Conservation (phyloP, 2,113 vertebrate species). For the Podarcis muralis region DNA sequence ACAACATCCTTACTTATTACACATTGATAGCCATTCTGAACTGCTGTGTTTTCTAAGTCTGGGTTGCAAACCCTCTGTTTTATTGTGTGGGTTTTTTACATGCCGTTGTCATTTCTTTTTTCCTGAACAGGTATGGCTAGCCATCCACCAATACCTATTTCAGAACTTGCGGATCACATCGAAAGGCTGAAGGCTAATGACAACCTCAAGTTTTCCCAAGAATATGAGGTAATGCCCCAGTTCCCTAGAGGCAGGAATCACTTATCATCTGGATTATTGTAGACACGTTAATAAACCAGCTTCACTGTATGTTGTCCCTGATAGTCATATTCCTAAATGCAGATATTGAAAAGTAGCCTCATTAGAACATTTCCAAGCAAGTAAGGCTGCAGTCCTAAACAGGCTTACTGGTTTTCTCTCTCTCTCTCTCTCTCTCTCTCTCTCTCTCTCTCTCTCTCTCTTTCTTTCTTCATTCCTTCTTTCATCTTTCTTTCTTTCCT, state of each 20-base stretch:
- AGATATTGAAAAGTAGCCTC: background rate
- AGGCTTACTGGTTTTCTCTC: background rate
- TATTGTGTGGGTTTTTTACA: constrained; percentile 51
- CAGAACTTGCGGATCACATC: constrained; percentile 96
- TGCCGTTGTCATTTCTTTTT: constrained; percentile 53
- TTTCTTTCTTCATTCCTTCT: too few relatives aligned
- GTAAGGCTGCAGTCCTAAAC: background rate
- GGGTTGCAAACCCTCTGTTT: background rate
- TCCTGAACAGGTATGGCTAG: constrained; percentile 92
- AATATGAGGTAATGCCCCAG: constrained; percentile 88
- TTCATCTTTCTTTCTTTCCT: too few relatives aligned
- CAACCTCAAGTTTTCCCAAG: constrained; percentile 99
- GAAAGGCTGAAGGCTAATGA: constrained; percentile 98
- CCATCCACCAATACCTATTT: constrained; percentile 95
- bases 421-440: too few relatives aligned
- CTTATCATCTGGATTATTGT: background rate
- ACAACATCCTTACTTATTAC: constrained; percentile 82
- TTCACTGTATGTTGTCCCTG: background rate
- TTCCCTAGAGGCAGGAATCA: background rate
- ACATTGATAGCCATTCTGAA: constrained; percentile 81
- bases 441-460: too few relatives aligned
- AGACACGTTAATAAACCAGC: background rate
- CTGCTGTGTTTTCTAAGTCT: constrained; percentile 70
- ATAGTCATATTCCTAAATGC: background rate
- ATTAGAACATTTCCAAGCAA: background rate